Evolutionary conservation across 2,888 invertebrate species (phyloP).

Genomic region (Eristalinus sepulchralis): DNA sequence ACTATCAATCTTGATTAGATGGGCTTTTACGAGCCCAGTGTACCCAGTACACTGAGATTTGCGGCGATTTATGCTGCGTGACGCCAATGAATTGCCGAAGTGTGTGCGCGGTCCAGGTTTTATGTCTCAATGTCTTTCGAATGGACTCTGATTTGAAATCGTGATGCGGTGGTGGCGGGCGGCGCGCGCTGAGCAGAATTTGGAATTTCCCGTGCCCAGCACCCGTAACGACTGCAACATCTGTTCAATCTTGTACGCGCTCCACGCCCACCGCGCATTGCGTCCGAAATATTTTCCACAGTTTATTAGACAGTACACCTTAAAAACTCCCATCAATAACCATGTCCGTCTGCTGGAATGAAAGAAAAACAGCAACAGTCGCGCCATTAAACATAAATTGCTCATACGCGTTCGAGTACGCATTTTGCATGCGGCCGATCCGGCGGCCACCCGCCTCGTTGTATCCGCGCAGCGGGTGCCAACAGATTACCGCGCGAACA

Average conservation of each 20-base stretch:
- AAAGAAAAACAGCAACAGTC: conserved; percentile 53
- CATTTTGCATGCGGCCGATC: conserved; percentile 46
- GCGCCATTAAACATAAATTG: conserved; percentile 43
- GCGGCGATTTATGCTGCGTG: conserved; percentile 64
- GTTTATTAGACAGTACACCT: conserved; percentile 53
- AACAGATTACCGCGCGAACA: conserved; percentile 59
- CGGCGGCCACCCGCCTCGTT: conserved; percentile 42
- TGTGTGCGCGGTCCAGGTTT: conserved; percentile 44
- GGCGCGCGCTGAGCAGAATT: background rate
- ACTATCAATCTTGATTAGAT: conserved; percentile 81
- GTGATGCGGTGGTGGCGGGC: conserved; percentile 41
- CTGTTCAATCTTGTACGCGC: conserved; percentile 43
- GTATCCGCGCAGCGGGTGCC: conserved; percentile 54
- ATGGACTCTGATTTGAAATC: conserved; percentile 43
- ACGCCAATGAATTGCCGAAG: conserved; percentile 62
- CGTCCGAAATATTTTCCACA: conserved; percentile 30
- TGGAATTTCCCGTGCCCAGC: background rate
- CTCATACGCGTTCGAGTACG: conserved; percentile 10
- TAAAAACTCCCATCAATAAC: conserved; percentile 51
- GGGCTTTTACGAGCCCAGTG: conserved; percentile 76
- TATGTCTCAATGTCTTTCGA: conserved; percentile 60
- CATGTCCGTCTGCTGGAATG: conserved; percentile 47
- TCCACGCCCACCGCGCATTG: background rate
- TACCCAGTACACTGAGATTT: conserved; percentile 41
- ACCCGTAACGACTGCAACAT: conserved; percentile 28